Percentiles rank a stretch among this genome's conserved stretches.
These are phyloP conservation scores for Phthorimaea operculella DNA, from an alignment of 1,140 invertebrate species.

Conservation along the genomic window DNA sequence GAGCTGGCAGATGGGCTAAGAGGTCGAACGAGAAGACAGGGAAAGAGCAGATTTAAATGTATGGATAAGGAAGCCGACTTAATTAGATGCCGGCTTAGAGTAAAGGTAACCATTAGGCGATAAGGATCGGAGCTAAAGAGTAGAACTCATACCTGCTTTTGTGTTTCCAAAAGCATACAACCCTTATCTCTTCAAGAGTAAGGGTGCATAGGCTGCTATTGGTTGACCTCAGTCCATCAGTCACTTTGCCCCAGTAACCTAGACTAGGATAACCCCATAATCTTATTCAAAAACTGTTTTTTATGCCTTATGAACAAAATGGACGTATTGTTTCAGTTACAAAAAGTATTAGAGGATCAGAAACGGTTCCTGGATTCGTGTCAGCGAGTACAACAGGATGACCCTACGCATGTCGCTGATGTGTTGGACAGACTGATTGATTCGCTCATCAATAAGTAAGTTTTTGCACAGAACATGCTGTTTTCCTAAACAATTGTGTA, in stretches of 20 bases:
- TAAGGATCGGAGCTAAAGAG: too few species aligned
- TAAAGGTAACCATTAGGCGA: too few species aligned
- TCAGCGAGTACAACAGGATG: constrained; percentile 70
- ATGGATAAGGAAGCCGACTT: constrained; percentile 42
- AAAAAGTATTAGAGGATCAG: constrained; percentile 69
- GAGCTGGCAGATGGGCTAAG: constrained; percentile 69
- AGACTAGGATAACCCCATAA: too few species aligned
- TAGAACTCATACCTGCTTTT: too few species aligned
- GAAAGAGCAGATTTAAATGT: constrained; percentile 39
- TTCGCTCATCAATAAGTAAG: constrained; percentile 70
- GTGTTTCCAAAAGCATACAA: too few species aligned
- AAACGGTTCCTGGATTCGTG: constrained; percentile 71
- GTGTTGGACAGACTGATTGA: constrained; percentile 70
- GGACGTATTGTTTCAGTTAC: constrained; percentile 36
- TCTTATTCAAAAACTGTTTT: too few species aligned
- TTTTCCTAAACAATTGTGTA: too few species aligned
- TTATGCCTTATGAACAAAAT: too few species aligned
- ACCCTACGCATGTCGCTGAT: constrained; percentile 67
- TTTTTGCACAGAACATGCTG: constrained; percentile 2
- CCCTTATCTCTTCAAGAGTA: too few species aligned
- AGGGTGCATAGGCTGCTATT: too few species aligned
- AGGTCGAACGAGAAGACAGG: constrained; percentile 51
- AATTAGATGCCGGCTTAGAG: not conserved
- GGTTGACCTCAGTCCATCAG: too few species aligned
- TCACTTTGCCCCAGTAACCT: too few species aligned